Percentiles rank a stretch among this genome's conserved stretches.
Evolutionary conservation across 2,888 invertebrate species (phyloP).

Genomic region (Chrysina gloriosa): DNA sequence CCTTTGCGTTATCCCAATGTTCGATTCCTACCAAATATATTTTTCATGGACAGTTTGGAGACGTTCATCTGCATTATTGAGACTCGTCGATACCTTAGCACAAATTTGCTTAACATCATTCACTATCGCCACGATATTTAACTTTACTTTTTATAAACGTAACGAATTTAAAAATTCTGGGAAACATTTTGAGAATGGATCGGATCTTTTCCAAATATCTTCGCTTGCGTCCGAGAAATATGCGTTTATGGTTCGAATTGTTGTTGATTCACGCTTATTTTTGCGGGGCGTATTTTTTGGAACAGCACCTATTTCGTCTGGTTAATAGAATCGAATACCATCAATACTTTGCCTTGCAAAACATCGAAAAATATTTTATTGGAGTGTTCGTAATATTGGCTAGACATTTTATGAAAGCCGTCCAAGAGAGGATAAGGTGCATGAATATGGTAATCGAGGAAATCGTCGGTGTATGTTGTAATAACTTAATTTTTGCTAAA

Average conservation of each 20-base stretch:
- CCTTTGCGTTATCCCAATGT: not conserved
- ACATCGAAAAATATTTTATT: conserved; percentile 18
- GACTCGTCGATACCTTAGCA: not conserved
- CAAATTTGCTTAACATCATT: not conserved
- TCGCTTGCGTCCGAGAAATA: not conserved
- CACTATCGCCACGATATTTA: not conserved
- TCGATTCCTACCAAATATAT: not conserved
- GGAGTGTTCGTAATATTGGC: conserved; percentile 3
- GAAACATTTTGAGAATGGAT: not conserved
- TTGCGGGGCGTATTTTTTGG: not conserved
- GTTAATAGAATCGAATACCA: not conserved
- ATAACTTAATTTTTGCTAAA: not conserved
- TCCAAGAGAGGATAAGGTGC: conserved; percentile 10
- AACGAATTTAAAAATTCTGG: not conserved
- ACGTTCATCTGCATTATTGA: not conserved
- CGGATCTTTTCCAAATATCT: not conserved
- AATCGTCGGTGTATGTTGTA: not conserved
- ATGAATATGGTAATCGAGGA: conserved; percentile 1
- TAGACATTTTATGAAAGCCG: conserved; percentile 5
- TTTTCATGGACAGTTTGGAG: not conserved
- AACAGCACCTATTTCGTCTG: not conserved
- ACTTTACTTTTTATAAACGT: conserved; percentile 8
- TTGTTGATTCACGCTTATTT: conserved; percentile 6
- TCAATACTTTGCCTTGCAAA: not conserved
- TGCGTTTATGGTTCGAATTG: not conserved